phyloP scores from a whole-genome alignment of 2,113 vertebrate species.

The Phrynocephalus versicolor region DNA sequence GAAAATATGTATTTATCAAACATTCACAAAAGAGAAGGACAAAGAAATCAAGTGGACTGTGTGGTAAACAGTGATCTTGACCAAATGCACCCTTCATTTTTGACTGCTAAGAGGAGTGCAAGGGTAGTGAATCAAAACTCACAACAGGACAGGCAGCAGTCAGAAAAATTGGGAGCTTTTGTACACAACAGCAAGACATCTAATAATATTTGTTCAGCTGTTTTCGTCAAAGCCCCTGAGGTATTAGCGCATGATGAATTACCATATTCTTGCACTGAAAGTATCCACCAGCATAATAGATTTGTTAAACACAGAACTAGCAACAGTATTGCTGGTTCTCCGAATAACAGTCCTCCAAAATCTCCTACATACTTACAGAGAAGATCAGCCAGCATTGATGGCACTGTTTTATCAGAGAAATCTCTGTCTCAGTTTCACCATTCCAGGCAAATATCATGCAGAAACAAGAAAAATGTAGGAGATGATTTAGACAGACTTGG shows the following conservation, averaged over 20 bases:
- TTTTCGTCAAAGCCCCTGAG: conserved; percentile 4
- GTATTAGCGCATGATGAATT: conserved; percentile 23
- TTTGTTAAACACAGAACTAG: conserved; percentile 19
- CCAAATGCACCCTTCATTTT: conserved; percentile 26
- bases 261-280: conserved; percentile 51
- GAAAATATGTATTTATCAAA: conserved; percentile 38
- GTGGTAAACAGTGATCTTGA: conserved; percentile 13
- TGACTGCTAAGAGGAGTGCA: conserved; percentile 44
- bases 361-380: conserved; percentile 64
- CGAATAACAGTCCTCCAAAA: conserved; percentile 26
- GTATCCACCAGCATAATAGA: conserved; percentile 46
- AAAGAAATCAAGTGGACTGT: conserved; percentile 43
- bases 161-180: conserved; percentile 21
- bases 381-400: conserved; percentile 64
- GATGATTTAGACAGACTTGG: conserved; percentile 8
- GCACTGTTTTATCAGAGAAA: conserved; percentile 28
- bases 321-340: conserved; percentile 35
- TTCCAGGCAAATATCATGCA: conserved; percentile 46
- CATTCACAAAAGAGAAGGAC: conserved; percentile 24
- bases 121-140: conserved; percentile 39
- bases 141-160: conserved; percentile 40
- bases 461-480: conserved; percentile 10
- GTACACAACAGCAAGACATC: conserved; percentile 30
- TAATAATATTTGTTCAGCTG: not conserved
- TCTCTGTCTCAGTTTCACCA: conserved; percentile 52